A percentile compares a stretch with the other conserved stretches of the same genome.
Evolutionary conservation across 2,113 vertebrate genomes (phyloP).

Genomic region (Cepphus grylle): DNA sequence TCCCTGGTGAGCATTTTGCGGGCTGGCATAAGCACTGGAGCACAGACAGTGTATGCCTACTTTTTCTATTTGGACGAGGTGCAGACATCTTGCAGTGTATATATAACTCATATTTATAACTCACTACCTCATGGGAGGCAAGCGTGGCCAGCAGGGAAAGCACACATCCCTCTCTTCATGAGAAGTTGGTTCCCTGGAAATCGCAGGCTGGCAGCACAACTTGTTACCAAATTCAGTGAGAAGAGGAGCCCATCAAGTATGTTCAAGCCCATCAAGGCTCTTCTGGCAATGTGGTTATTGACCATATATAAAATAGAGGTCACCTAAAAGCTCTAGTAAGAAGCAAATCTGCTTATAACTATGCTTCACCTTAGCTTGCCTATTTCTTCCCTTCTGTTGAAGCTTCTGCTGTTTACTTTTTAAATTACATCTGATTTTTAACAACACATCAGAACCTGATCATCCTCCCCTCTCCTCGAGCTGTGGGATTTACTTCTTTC

Average conservation of each 20-base stretch:
- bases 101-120: slow-evolving; percentile 42
- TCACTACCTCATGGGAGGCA: slow-evolving; percentile 21
- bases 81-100: slow-evolving; percentile 11
- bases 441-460: background rate
- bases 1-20: background rate
- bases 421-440: background rate
- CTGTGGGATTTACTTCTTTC: background rate
- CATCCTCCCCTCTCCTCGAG: background rate
- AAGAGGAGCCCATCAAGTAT: background rate
- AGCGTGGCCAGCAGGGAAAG: background rate
- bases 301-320: background rate
- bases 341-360: background rate
- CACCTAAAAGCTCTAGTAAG: background rate
- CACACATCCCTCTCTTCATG: background rate
- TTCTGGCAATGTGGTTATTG: background rate
- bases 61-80: slow-evolving; percentile 18
- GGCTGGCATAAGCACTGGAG: background rate
- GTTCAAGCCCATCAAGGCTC: background rate
- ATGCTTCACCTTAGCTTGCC: background rate
- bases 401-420: background rate
- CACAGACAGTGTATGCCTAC: background rate
- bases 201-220: background rate
- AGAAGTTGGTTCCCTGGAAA: background rate
- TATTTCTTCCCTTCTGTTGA: background rate
- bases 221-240: background rate